Percentiles rank a stretch among this genome's conserved stretches.
phyloP scores from a whole-genome alignment of 2,797 vertebrate genomes.

The Chelonia mydas region DNA sequence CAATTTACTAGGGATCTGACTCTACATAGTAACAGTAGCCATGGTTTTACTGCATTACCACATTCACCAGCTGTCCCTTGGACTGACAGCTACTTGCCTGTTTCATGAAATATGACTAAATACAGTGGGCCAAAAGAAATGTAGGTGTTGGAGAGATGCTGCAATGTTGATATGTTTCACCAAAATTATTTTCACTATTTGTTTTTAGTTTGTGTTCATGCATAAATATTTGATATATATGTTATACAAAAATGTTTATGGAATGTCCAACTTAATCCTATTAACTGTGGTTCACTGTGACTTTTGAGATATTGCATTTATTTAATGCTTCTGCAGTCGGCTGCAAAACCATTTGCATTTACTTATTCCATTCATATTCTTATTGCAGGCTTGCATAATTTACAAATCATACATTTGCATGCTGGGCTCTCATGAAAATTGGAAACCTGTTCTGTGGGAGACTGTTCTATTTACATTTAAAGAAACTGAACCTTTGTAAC shows the following conservation, averaged over 20 bases:
- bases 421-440: background rate
- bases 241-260: background rate
- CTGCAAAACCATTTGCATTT: background rate
- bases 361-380: background rate
- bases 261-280: background rate
- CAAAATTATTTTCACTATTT: background rate
- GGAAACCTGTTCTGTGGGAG: background rate
- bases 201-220: background rate
- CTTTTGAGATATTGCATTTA: background rate
- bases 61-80: background rate
- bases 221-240: background rate
- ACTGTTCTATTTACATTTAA: background rate
- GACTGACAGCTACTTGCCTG: background rate
- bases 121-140: background rate
- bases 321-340: background rate
- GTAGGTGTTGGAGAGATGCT: background rate
- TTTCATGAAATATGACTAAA: constrained; percentile 12
- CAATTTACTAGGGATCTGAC: background rate
- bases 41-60: background rate
- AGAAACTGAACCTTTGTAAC: background rate
- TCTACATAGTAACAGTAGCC: background rate
- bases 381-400: background rate
- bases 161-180: background rate
- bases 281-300: background rate
- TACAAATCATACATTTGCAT: background rate